Evolutionary conservation across 2,113 vertebrate species (phyloP).

Genomic region (Zapus hudsonius): DNA sequence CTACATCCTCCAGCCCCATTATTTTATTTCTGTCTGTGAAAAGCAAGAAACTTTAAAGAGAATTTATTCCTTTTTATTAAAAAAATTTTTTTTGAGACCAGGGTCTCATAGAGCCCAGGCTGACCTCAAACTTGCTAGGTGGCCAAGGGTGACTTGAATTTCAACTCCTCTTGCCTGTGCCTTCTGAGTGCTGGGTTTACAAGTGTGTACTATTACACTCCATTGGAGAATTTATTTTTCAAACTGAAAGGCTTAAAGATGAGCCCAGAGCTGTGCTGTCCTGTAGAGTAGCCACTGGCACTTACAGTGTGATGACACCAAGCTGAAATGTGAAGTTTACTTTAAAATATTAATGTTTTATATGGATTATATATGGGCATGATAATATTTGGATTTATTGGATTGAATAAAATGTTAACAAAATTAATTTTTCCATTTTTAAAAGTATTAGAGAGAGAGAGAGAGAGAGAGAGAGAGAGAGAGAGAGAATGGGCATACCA

Average conservation of each 20-base stretch:
- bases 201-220: not conserved
- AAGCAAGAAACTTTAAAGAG: not conserved
- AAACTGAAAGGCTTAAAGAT: not conserved
- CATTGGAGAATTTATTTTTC: conserved; percentile 28
- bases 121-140: not conserved
- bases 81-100: not conserved
- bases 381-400: not conserved
- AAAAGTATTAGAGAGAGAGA: no score
- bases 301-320: not conserved
- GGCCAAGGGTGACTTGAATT: not conserved
- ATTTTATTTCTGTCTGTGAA: conserved; percentile 1
- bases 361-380: not conserved
- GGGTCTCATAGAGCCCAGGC: not conserved
- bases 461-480: no score
- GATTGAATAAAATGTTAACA: conserved; percentile 24
- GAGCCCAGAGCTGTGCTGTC: not conserved
- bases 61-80: conserved; percentile 10
- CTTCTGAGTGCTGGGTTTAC: not conserved
- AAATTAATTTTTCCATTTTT: not conserved
- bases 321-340: not conserved
- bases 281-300: not conserved
- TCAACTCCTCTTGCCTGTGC: not conserved
- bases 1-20: not conserved
- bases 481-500: no score
- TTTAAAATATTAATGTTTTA: no score